Conservation (phyloP, 1,140 invertebrate species). For the Melitaea cinxia region DNA sequence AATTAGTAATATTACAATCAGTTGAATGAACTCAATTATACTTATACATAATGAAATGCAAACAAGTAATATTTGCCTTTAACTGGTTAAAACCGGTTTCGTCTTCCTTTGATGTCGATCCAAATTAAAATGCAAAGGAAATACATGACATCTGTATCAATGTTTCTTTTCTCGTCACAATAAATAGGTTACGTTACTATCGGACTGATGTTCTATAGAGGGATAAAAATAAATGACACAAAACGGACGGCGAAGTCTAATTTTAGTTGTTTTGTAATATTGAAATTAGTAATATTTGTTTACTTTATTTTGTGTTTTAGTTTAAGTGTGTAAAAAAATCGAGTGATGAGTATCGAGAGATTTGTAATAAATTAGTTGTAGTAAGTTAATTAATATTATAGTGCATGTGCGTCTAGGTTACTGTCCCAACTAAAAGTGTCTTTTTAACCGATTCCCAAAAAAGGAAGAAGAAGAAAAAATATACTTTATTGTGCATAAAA, state of each 20-base stretch:
- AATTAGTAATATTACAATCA: not conserved
- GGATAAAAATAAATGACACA: not conserved
- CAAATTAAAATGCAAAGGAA: constrained; percentile 26
- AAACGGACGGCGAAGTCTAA: not conserved
- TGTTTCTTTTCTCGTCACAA: not conserved
- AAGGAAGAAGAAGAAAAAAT: too few species aligned
- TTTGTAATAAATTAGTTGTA: too few species aligned
- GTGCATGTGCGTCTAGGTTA: too few species aligned
- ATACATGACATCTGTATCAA: not conserved
- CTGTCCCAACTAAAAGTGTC: too few species aligned
- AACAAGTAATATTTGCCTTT: not conserved
- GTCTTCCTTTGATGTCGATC: constrained; percentile 18
- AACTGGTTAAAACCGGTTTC: constrained; percentile 18
- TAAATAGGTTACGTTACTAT: constrained; percentile 1
- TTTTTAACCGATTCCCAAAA: too few species aligned
- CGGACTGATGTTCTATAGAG: not conserved
- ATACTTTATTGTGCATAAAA: too few species aligned
- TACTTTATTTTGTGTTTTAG: not conserved
- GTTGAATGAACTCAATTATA: not conserved
- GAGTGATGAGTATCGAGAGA: too few species aligned
- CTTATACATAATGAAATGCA: not conserved
- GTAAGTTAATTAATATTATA: too few species aligned
- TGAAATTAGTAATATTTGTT: not conserved
- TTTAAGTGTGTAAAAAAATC: too few species aligned
- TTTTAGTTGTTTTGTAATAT: not conserved